Evolutionary conservation across 2,797 vertebrate genomes (phyloP).

Genomic region (Leptodactylus fallax): DNA sequence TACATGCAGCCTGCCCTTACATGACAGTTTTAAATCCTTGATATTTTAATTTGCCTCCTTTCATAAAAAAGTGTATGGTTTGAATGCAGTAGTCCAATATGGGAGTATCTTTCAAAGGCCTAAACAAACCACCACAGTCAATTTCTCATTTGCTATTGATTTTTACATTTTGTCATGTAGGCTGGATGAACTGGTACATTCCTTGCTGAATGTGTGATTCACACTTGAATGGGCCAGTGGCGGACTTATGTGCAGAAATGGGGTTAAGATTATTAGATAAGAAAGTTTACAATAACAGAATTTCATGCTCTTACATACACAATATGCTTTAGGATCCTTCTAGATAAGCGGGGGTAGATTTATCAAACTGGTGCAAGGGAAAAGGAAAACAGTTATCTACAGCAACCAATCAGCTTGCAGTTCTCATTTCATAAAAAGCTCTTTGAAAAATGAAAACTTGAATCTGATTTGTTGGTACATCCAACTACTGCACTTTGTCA

Average conservation of each 20-base stretch:
- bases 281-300: not conserved
- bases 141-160: not conserved
- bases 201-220: not conserved
- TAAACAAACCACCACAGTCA: not conserved
- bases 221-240: not conserved
- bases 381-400: too few relatives aligned
- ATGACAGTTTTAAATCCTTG: not conserved
- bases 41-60: not conserved
- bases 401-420: too few relatives aligned
- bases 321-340: too few relatives aligned
- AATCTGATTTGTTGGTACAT: not conserved
- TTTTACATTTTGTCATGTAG: not conserved
- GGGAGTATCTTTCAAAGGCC: not conserved
- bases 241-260: too few relatives aligned
- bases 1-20: not conserved
- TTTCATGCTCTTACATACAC: too few relatives aligned
- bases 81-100: not conserved
- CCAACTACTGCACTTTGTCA: not conserved
- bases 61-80: not conserved
- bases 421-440: too few relatives aligned
- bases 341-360: too few relatives aligned
- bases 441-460: not conserved
- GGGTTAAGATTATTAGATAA: not conserved
- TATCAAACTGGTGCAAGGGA: too few relatives aligned
- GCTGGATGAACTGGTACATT: not conserved